These are phyloP conservation scores for Bufo bufo DNA, from an alignment of 2,113 vertebrate species.

Conservation along the genomic window DNA sequence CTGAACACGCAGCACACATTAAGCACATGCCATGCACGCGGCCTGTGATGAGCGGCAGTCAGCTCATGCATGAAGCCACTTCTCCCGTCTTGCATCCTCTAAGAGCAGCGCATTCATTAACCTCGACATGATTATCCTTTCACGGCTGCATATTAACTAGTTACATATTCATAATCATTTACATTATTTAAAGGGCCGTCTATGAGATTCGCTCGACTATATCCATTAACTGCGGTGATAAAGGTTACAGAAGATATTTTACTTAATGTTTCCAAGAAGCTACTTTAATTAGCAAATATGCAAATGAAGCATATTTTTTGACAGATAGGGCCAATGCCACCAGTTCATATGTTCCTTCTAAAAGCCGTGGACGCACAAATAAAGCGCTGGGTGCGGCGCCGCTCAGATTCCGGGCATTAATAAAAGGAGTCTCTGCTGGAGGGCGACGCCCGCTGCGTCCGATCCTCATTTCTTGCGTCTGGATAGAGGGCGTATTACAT, in stretches of 20 bases:
- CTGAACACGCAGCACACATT: neutral
- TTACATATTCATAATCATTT: conserved; percentile 86
- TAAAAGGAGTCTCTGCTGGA: neutral
- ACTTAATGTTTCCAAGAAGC: conserved; percentile 78
- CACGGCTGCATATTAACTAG: conserved; percentile 84
- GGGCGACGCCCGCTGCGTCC: neutral
- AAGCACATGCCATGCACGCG: conserved; percentile 12
- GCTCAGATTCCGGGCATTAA: neutral
- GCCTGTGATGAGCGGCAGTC: conserved; percentile 56
- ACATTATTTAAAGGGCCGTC: conserved; percentile 84
- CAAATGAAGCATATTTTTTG: conserved; percentile 74
- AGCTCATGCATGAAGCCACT: conserved; percentile 74
- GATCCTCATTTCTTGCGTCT: neutral
- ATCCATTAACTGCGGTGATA: conserved; percentile 82
- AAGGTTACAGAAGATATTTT: conserved; percentile 81
- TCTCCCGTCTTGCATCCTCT: conserved; percentile 71
- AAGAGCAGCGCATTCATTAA: conserved; percentile 83
- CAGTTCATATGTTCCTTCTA: conserved; percentile 62
- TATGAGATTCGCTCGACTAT: conserved; percentile 79
- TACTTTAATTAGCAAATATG: conserved; percentile 85
- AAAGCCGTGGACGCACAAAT: conserved; percentile 37
- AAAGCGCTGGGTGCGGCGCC: neutral
- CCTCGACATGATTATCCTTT: conserved; percentile 82
- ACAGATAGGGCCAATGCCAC: conserved; percentile 66
- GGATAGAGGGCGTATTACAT: neutral